These are phyloP conservation scores for Calypte anna DNA, from an alignment of 2,113 vertebrate genomes.

Conservation along the genomic window DNA sequence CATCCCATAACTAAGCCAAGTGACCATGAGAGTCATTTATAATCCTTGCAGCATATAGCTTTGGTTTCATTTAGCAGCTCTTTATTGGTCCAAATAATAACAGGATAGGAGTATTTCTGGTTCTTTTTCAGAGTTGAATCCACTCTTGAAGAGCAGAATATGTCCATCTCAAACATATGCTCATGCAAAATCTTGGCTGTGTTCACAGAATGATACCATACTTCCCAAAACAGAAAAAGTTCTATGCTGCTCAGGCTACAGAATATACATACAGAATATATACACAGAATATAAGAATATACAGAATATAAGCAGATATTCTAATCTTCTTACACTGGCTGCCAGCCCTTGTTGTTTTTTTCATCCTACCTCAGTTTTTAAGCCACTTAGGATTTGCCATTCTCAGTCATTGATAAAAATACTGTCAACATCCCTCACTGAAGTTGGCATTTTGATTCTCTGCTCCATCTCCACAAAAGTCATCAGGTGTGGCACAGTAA, in stretches of 20 bases:
- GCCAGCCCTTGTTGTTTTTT: neutral
- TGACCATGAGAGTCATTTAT: neutral
- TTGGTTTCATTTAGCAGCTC: neutral
- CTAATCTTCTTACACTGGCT: neutral
- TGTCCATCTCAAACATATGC: accelerated
- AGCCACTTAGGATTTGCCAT: neutral
- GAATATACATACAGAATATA: neutral
- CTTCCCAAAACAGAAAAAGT: neutral
- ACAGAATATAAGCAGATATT: neutral
- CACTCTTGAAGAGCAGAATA: neutral
- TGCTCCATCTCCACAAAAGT: neutral
- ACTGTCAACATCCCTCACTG: neutral
- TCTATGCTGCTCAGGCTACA: neutral
- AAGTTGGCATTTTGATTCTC: neutral
- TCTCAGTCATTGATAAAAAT: neutral
- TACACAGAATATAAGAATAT: too few relatives aligned
- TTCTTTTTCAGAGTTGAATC: neutral
- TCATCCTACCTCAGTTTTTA: neutral
- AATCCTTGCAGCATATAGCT: neutral
- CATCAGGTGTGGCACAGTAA: neutral
- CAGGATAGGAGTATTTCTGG: neutral
- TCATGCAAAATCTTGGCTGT: neutral
- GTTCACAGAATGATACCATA: neutral
- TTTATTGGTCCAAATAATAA: neutral
- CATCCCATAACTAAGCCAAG: neutral